Base-by-base conservation (phyloP, 1,140 invertebrate species). In the Mamestra configurata region DNA sequence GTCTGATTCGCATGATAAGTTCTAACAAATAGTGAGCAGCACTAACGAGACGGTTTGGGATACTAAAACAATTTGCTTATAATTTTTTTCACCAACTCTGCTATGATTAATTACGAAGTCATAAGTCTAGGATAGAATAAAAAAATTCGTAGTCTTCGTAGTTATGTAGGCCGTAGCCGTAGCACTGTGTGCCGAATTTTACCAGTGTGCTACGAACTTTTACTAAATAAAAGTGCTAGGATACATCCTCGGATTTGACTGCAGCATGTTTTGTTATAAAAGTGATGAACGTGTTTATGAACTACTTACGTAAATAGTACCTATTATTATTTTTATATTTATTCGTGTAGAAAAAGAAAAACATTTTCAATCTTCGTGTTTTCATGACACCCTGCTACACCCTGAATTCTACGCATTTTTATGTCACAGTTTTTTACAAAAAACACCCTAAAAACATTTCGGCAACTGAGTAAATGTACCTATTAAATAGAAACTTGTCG, bases 351-450 rank as follows among this genome's bases (percentile, higher is more conserved):
- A n/a, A n/a, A 6, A 37, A 31, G 8, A 46, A 68, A 66, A 0
- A 24, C 10, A 18, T 46, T 24, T n/a, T 40, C 4, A 13, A 68
- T 24, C 46, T 53, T 53, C 46, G 35, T 27, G 18, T 10, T 18
- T 22, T 35, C 20, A 72, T 72, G 68, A 10, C 5, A 35, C 7
- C 68, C 68, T 72, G 68, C 20, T 72, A 27, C 15, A 1, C 4
- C 35, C 24, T 15, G 24, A 6, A 37, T 15, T 49, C 22, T 72
- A 72, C 68, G 68, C 68, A 72, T 72, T 72, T 72, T 72, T 70
- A 49, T 68, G 37, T 55, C 27, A 55, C 31, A 18, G 5, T 64
- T 35, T 7, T 72, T 18, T 15, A 15, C 11, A n/a, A 49, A 49
- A 49, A n/a, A 49, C 15, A 49, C 4, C 43, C 43, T 49, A 0